A percentile compares a stretch with the other conserved stretches of the same genome.
phyloP scores from a whole-genome alignment of 2,797 vertebrate species.

The Sparus aurata region DNA sequence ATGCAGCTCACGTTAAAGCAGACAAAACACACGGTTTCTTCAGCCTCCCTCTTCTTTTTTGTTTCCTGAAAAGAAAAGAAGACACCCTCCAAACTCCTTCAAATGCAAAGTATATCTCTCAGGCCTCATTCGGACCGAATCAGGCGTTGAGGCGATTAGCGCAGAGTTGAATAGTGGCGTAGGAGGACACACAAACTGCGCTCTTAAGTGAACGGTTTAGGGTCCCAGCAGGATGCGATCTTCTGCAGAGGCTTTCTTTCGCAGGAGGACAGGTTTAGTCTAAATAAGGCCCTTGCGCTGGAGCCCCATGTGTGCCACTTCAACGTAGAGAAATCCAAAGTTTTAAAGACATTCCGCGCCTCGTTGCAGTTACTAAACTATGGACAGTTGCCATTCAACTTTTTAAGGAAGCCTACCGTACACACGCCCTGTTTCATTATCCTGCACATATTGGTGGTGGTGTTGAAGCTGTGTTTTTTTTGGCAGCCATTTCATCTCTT shows the following conservation, averaged over 20 bases:
- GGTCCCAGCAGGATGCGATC: too few relatives aligned
- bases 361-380: background rate
- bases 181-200: too few relatives aligned
- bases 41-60: background rate
- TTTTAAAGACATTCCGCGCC: background rate
- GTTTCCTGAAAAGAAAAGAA: background rate
- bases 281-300: too few relatives aligned
- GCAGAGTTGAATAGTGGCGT: too few relatives aligned
- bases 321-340: background rate
- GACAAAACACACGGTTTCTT: background rate
- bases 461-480: background rate
- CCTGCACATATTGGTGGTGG: background rate
- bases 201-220: too few relatives aligned
- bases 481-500: conserved; percentile 20
- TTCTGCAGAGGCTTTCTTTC: too few relatives aligned
- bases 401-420: background rate
- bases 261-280: too few relatives aligned
- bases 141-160: too few relatives aligned
- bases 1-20: background rate
- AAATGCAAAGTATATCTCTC: background rate
- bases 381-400: background rate
- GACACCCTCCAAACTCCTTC: background rate
- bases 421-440: background rate
- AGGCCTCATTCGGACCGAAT: too few relatives aligned
- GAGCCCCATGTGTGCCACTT: background rate